These are phyloP conservation scores for Colistium nudipinnis DNA, from an alignment of 2,113 vertebrate species.

Conservation along the genomic window DNA sequence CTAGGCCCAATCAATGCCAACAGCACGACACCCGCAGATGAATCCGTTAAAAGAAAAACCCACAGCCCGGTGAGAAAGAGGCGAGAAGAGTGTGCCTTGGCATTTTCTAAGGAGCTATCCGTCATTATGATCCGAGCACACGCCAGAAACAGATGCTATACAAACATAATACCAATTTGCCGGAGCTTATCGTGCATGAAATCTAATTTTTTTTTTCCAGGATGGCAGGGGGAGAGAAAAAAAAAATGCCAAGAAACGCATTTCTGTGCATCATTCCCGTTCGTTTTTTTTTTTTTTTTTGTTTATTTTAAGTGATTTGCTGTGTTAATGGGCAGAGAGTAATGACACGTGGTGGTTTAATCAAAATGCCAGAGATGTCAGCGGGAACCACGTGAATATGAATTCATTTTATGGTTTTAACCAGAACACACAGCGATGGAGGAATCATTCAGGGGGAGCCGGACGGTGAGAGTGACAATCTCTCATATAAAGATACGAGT, in stretches of 20 bases:
- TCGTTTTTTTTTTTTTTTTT: too few species aligned
- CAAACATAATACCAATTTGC: constrained; percentile 74
- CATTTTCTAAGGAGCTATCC: constrained; percentile 68
- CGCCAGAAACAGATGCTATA: constrained; percentile 65
- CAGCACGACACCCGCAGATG: constrained; percentile 68
- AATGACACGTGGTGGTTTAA: constrained; percentile 33
- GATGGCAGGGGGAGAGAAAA: constrained; percentile 10
- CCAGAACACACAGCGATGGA: constrained; percentile 11
- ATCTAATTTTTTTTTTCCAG: constrained; percentile 71
- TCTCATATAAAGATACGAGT: not conserved
- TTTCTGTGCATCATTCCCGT: constrained; percentile 39
- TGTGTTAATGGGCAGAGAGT: constrained; percentile 46
- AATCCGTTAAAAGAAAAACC: constrained; percentile 66
- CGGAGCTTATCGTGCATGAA: constrained; percentile 67
- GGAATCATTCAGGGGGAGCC: constrained; percentile 3
- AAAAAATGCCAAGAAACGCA: constrained; percentile 34
- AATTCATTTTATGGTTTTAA: constrained; percentile 17
- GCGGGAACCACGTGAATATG: constrained; percentile 10
- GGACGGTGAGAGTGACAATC: too few species aligned
- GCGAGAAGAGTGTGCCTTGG: constrained; percentile 38
- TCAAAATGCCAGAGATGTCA: constrained; percentile 35
- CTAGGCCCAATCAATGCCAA: constrained; percentile 71
- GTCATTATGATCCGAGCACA: constrained; percentile 72
- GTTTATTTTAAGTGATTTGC: constrained; percentile 31
- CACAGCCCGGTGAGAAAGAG: constrained; percentile 49